Evolutionary conservation across 2,113 vertebrate genomes (phyloP), one percentile per base, ranked within the genome.

Genomic region (Oncorhynchus masou): DNA sequence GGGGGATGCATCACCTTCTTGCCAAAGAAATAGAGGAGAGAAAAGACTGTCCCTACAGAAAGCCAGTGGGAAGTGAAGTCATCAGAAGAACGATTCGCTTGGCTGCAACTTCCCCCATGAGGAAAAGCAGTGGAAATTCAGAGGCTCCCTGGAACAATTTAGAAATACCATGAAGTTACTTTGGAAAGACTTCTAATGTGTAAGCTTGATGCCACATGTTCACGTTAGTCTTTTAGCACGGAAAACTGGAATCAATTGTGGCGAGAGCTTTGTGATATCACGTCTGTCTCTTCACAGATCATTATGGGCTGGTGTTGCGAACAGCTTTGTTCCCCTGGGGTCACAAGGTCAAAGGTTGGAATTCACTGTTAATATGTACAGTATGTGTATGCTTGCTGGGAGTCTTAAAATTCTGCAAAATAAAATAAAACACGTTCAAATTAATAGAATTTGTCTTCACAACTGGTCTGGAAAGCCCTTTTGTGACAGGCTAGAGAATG

Each of bases 121-220:
- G 64, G 68, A 13, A 27, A 29, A 24, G 75, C 34, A 45, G 62
- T 31, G 62, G 48, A 57, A 69, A 73, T 60, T 74, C 51, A 25
- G 64, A 73, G 71, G 70, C 66, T 74, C 34, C 64, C 67, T 74
- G 77, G 77, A 74, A 73, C 49, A 73, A 69, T 78, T 68, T 60
- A 68, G 71, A 22, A 59, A 71, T 48, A 66, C 45, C 64, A 68
- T 60, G 65, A 78, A 78, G 76, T 62, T 67, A 71, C 54, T 73
- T 29, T 78, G 71, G 71, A 78, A 74, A 48, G 8, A 19, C 29
- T 57, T 73, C 77, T 68, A 60, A 64, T 73, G 13, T 59, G 39
- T 65, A 22, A 67, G 70, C 76, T 66, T 24, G 70, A 54, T 57
- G 22, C 77, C 77, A 78, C 77, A 78, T 78, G 77, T 78, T 73